Base-by-base conservation (phyloP, 1,140 invertebrate genomes). In the Drosophila nigromelanica region DNA sequence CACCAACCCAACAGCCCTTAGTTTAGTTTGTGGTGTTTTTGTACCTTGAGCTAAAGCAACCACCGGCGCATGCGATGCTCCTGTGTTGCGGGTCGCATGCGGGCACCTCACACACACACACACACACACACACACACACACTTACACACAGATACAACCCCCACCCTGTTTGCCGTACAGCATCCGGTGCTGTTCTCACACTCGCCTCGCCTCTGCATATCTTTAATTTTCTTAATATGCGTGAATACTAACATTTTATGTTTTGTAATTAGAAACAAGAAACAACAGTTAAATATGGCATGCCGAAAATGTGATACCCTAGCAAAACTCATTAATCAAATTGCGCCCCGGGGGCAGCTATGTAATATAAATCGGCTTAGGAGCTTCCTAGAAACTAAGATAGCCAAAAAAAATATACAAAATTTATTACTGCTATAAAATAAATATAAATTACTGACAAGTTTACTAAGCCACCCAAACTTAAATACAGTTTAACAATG, bases 151-250 rank as follows among this genome's bases (percentile, higher is more conserved):
- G 54, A 61, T 52, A 56, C 45, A 56, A 67, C 73, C 51, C 51
- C 45, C 7, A 18, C 21, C 10, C 27, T 7, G 52, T 21, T 63
- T 66, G 30, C 72, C 35, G 68, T 70, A 39, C 79, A 89, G 83
- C 83, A 89, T 89, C 83, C 83, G 85, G 80, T 77, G 66, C 50
- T 48, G 56, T 89, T 89, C 83, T 66, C 83, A 89, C 73, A 89
- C 83, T 79, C 62, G 54, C 18, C 62, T 21, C 66, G 21, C 70
- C 48, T 52, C 50, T 69, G 51, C 76, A 67, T 89, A 89, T 89
- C 85, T 89, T 89, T 74, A 89, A 89, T 89, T 89, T 89, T 89
- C 80, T 71, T 89, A 89, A 89, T 89, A 89, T 87, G 83, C 83
- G 80, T 89, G 83, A 89, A 83, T 89, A 89, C 73, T 61, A 83